Conservation (phyloP, 2,113 vertebrate genomes). For the Toxotes jaculatrix region DNA sequence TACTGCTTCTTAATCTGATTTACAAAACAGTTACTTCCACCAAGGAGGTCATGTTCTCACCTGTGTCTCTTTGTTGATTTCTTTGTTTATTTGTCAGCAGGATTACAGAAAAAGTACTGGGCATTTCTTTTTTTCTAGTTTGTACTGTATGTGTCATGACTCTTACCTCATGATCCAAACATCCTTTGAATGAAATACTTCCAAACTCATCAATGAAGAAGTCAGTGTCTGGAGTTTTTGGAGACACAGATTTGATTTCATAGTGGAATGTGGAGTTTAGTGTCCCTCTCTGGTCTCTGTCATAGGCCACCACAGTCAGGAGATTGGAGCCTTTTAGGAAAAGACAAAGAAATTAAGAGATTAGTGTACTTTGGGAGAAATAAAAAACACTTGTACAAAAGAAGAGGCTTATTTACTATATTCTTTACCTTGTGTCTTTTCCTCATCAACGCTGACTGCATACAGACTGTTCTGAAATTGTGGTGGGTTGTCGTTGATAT, state of each 20-base stretch:
- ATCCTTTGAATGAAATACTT: slow-evolving; percentile 74
- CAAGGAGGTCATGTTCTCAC: too few relatives aligned
- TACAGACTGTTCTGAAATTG: slow-evolving; percentile 60
- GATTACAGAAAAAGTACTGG: too few relatives aligned
- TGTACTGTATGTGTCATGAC: not conserved
- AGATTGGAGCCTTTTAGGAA: slow-evolving; percentile 57
- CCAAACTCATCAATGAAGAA: slow-evolving; percentile 62
- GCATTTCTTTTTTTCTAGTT: not conserved
- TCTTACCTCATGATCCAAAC: slow-evolving; percentile 73
- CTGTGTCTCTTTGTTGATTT: too few relatives aligned
- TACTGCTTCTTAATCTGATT: too few relatives aligned
- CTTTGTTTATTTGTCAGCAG: too few relatives aligned
- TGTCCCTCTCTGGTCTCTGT: slow-evolving; percentile 57
- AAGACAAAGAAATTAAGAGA: not conserved
- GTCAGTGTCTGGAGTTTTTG: slow-evolving; percentile 52
- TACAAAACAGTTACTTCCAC: too few relatives aligned
- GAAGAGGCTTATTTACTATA: not conserved
- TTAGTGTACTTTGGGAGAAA: fast-evolving
- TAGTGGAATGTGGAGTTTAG: slow-evolving; percentile 74
- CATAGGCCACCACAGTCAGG: slow-evolving; percentile 52
- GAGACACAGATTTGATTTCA: slow-evolving; percentile 68
- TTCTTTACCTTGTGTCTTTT: slow-evolving; percentile 69
- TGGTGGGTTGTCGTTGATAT: slow-evolving; percentile 83
- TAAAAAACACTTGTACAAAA: not conserved
- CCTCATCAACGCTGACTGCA: slow-evolving; percentile 58